phyloP scores from a whole-genome alignment of 2,113 vertebrate genomes.

The Ophthalmolycus amberensis region DNA sequence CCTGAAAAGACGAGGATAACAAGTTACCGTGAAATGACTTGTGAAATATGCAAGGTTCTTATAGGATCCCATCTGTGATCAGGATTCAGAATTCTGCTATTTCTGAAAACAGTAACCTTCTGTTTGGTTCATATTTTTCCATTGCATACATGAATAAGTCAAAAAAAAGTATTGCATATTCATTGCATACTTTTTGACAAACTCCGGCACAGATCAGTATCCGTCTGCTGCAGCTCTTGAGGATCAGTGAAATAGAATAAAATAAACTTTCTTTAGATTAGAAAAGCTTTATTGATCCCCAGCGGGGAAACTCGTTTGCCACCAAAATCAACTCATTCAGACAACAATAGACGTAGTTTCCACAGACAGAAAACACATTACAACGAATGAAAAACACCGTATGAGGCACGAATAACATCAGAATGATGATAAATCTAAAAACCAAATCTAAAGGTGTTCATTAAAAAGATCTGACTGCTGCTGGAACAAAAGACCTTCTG shows the following conservation, averaged over 20 bases:
- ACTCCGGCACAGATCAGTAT: background rate
- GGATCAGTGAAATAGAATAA: background rate
- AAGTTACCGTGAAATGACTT: background rate
- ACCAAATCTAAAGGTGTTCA: too few relatives aligned
- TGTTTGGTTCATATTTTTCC: background rate
- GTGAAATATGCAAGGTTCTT: background rate
- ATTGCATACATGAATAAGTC: background rate
- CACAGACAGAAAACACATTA: too few relatives aligned
- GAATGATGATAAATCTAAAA: too few relatives aligned
- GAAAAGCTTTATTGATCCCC: too few relatives aligned
- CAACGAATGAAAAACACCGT: too few relatives aligned
- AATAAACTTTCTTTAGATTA: too few relatives aligned
- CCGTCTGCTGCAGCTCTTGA: background rate
- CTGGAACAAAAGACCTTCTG: too few relatives aligned
- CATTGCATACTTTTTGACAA: background rate
- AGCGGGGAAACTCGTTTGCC: too few relatives aligned
- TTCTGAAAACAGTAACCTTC: background rate
- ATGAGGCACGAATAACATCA: too few relatives aligned
- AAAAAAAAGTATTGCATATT: background rate
- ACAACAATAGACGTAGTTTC: too few relatives aligned
- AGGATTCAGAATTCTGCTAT: background rate
- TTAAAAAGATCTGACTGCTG: too few relatives aligned
- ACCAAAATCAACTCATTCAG: too few relatives aligned
- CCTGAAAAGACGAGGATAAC: background rate
- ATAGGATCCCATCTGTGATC: background rate